These are phyloP conservation scores for Gorilla gorilla DNA, from an alignment of 2,113 vertebrate genomes.

Conservation along the genomic window DNA sequence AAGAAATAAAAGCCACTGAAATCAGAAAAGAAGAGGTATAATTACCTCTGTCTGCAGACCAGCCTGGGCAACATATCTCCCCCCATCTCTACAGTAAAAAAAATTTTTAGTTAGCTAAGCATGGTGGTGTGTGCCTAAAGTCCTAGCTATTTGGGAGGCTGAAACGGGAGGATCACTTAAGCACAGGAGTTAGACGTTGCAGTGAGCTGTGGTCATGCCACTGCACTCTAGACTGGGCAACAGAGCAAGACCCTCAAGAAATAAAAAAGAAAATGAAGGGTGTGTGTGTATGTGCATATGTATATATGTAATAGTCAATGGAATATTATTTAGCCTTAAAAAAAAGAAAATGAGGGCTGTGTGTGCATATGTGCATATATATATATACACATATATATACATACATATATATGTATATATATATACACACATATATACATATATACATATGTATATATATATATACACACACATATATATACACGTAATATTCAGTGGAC, in stretches of 20 bases:
- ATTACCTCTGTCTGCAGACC: neutral
- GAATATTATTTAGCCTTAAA: neutral
- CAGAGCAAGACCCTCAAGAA: neutral
- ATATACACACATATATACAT: fast-evolving
- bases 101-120: neutral
- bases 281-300: fast-evolving
- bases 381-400: too few species aligned
- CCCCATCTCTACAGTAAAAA: neutral
- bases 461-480: fast-evolving
- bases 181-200: neutral
- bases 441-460: fast-evolving
- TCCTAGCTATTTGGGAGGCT: neutral
- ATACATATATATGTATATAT: too few species aligned
- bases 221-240: neutral
- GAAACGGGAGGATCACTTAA: neutral
- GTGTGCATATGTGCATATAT: fast-evolving
- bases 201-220: neutral
- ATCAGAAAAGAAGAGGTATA: too few species aligned
- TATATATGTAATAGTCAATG: too few species aligned
- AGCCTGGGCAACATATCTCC: neutral
- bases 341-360: neutral
- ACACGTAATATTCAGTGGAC: neutral
- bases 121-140: neutral
- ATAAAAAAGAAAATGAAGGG: neutral
- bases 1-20: too few species aligned